Evolutionary conservation across 2,797 vertebrate genomes (phyloP).

Genomic region (Enteromius afrohamiltoni): DNA sequence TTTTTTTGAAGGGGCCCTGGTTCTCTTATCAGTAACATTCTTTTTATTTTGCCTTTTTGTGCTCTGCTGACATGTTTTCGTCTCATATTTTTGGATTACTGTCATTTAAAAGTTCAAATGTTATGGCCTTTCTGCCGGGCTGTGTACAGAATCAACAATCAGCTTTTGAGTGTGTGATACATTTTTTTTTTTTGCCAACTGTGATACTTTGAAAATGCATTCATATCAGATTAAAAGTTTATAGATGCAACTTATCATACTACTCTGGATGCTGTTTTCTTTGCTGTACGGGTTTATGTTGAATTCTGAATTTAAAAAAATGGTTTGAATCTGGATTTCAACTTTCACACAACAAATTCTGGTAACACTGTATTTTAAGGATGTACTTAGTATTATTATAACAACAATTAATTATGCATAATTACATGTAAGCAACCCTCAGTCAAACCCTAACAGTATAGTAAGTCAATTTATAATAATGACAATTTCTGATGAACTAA

Average conservation of each 20-base stretch:
- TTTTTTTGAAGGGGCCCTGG: not conserved
- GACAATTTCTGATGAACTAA: too few species aligned
- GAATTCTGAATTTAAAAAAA: not conserved
- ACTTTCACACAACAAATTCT: not conserved
- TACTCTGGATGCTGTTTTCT: not conserved
- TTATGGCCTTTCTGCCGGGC: not conserved
- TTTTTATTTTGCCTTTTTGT: conserved; percentile 5
- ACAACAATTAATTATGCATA: too few species aligned
- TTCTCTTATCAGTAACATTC: not conserved
- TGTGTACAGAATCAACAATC: conserved; percentile 21
- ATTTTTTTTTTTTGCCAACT: not conserved
- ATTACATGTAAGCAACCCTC: too few species aligned
- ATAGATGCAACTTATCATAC: not conserved
- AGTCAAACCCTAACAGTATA: too few species aligned
- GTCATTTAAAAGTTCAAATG: conserved; percentile 24
- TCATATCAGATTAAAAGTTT: not conserved
- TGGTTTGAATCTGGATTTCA: not conserved
- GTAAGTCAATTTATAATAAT: too few species aligned
- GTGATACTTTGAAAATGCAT: not conserved
- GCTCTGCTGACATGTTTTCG: conserved; percentile 5
- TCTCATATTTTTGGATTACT: conserved; percentile 26
- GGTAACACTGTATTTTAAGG: too few species aligned
- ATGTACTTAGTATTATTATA: too few species aligned
- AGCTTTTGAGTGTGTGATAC: not conserved
- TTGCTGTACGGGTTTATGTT: not conserved